Evolutionary conservation across 2,888 invertebrate species (phyloP), one percentile per base, ranked within the genome.

Genomic region (Pandemis cinnamomeana): DNA sequence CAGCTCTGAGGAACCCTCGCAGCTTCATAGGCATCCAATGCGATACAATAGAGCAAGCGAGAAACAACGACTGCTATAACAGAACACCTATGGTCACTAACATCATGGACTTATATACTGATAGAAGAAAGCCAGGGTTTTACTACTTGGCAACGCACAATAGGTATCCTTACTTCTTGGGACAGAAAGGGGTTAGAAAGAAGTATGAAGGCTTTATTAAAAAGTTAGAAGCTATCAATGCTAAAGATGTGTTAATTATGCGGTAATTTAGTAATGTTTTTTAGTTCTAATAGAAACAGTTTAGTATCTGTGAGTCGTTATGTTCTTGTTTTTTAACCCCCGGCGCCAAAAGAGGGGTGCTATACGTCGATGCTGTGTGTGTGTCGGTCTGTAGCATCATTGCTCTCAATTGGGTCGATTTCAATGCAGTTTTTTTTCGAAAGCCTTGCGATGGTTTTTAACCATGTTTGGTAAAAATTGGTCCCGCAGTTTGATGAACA

Each of bases 1-100:
- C 87, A 0, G 84, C 87, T 0, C 64, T 89, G 5, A 62, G 83
- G 0, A 78, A 89, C 58, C 89, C 84, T 0, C 74, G 82, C 4
- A 76, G 78, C 0, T 89, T 89, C 53, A 84, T 89, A 41, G 89
- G 82, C 0, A 78, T 89, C 5, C 80, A 86, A 71, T 89, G 89
- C 73, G 82, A 84, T 41, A 84, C 87, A 0, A 84, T 88, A 0
- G 87, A 89, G 72, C 83, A 89, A 68, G 89, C 89, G 0, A 82
- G 89, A 53, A 76, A 84, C 0, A 81, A 76, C 8, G 79, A 82
- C 0, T 89, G 89, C 61, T 89, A 83, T 69, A 83, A 82, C n/a
- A 84, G 82, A 53, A 76, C 48, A 0, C 89, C 89, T 2, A 48
- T 74, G 36, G 78, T 84, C 0, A 89, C 88, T 0, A 89, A 89